A percentile compares a stretch with the other conserved stretches of the same genome.
phyloP scores from a whole-genome alignment of 2,888 invertebrate species.

The Torymus aiolomorphi region DNA sequence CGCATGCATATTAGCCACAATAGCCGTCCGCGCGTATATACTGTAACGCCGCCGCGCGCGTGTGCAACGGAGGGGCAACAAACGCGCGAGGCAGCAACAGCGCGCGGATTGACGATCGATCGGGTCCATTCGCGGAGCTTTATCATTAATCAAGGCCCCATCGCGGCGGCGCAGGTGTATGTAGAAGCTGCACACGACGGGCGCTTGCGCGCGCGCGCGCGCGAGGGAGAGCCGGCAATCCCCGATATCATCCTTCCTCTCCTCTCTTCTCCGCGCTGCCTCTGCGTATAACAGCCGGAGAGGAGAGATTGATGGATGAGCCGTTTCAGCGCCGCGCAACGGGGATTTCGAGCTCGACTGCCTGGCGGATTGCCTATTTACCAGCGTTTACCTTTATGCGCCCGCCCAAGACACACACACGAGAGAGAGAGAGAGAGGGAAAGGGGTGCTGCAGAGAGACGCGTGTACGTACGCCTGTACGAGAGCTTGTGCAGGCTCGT shows the following conservation, averaged over 20 bases:
- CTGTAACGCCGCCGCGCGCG: background rate
- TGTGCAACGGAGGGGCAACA: too few species aligned
- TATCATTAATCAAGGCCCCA: slow-evolving; percentile 70
- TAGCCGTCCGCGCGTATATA: background rate
- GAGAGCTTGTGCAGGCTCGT: too few species aligned
- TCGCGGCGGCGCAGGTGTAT: slow-evolving; percentile 66
- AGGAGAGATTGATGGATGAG: slow-evolving; percentile 68
- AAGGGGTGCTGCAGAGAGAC: background rate
- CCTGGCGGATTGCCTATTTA: slow-evolving; percentile 55
- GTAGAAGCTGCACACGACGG: slow-evolving; percentile 29
- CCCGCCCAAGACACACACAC: background rate
- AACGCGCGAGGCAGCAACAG: slow-evolving; percentile 5
- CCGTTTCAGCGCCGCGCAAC: slow-evolving; percentile 45
- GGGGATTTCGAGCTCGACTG: slow-evolving; percentile 52
- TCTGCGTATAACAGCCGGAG: background rate
- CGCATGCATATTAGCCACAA: slow-evolving; percentile 32
- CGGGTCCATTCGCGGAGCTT: slow-evolving; percentile 64
- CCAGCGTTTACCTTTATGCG: slow-evolving; percentile 51
- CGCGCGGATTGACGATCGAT: slow-evolving; percentile 63
- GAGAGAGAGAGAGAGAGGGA: background rate
- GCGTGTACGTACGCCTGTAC: background rate
- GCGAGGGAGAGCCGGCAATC: background rate
- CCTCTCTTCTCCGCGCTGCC: background rate
- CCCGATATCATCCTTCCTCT: slow-evolving; percentile 40
- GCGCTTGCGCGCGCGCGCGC: slow-evolving; percentile 11